A percentile compares a stretch with the other conserved stretches of the same genome.
phyloP scores from a whole-genome alignment of 2,888 invertebrate species.

The Dione vanillae region DNA sequence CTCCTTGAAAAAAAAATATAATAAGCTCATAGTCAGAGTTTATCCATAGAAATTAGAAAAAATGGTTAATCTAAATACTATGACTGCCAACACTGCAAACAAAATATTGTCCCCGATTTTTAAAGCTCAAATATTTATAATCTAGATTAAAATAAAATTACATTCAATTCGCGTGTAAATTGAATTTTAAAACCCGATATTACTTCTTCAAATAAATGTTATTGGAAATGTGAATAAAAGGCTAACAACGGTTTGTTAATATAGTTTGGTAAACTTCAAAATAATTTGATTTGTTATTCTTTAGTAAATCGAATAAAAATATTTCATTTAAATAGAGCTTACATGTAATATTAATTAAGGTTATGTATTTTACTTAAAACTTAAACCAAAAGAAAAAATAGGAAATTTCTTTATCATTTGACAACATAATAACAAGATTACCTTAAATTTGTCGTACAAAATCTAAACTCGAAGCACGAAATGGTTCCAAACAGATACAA shows the following conservation, averaged over 20 bases:
- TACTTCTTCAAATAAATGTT: not conserved
- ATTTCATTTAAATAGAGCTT: too few species aligned
- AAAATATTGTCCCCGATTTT: constrained; percentile 30
- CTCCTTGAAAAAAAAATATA: too few species aligned
- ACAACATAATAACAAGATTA: constrained; percentile 27
- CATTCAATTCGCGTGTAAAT: constrained; percentile 8
- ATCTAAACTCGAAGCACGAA: constrained; percentile 23
- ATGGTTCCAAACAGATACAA: constrained; percentile 37
- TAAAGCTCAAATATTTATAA: constrained; percentile 32
- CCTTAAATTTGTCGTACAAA: constrained; percentile 27
- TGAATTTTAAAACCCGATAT: constrained; percentile 21
- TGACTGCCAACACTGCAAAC: constrained; percentile 25
- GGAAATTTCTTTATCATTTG: not conserved
- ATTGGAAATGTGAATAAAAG: not conserved
- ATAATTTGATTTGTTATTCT: not conserved
- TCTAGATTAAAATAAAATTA: constrained; percentile 27
- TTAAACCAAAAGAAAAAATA: not conserved
- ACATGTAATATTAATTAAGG: too few species aligned
- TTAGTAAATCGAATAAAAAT: not conserved
- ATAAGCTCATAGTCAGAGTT: too few species aligned
- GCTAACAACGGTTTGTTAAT: not conserved
- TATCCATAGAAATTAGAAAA: constrained; percentile 14
- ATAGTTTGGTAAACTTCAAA: not conserved
- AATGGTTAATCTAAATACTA: constrained; percentile 2
- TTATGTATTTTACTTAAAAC: too few species aligned